Evolutionary conservation across 1,140 invertebrate genomes (phyloP), one percentile per base, ranked within the genome.

Genomic region (Lordiphosa stackelbergi): DNA sequence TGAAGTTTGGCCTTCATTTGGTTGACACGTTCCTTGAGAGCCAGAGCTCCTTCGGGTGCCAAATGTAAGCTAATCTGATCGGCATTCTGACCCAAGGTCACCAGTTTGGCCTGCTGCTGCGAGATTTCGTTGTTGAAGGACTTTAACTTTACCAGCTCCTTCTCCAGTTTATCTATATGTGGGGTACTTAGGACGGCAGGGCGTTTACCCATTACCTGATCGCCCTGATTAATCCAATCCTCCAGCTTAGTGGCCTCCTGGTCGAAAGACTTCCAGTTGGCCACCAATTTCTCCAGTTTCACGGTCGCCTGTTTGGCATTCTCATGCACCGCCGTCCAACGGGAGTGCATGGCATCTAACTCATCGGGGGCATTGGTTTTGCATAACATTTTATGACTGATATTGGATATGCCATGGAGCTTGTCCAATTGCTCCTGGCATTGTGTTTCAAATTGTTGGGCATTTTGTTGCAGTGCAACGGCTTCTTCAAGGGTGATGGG

Each of bases 231-330:
- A n/a, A 95, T 88, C 94, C 94, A 95, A 12, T 90, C 86, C 70
- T 94, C 91, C 11, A 95, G 88, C 85, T 94, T 92, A 54, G 91
- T 90, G 0, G 91, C 90, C 75, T 95, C 93, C 3, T 85, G 88
- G 84, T 95, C 93, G 65, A 97, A 93, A 2, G 92, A 92, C 53
- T 94, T 91, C 95, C 95, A 98, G 13, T 92, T 93, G 4, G 88
- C 88, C 6, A 95, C 93, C 8, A 97, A 88, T 87, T 93, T 93
- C 63, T 96, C 93, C 47, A 95, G 85, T 88, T 94, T 95, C 24
- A 90, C 92, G 40, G 90, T 92, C 87, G 93, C 92, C 79, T 95
- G 93, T 36, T 91, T 89, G 1, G 93, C 91, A 43, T 91, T 89
- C 64, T 95, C 92, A 60, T 95, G 92, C 10, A 96, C 91, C 1